phyloP scores from a whole-genome alignment of 64 coral and sea anemone genomes.

The Trachythela sp. region DNA sequence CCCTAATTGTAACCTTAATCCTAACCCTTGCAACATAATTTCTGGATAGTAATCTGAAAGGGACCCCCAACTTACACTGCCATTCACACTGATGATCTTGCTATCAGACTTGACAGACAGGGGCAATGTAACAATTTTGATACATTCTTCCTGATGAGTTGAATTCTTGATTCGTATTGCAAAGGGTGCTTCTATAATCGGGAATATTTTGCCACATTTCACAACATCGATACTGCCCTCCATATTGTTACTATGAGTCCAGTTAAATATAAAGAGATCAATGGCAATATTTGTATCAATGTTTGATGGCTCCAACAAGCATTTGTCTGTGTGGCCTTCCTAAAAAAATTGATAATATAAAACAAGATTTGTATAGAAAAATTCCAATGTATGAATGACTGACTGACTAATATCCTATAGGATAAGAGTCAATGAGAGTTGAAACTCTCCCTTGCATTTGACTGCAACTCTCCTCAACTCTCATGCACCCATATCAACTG shows the following conservation, averaged over 20 bases:
- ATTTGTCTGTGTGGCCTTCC: neutral
- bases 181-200: neutral
- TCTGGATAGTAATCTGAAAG: neutral
- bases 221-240: neutral
- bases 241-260: neutral
- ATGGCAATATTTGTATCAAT: neutral
- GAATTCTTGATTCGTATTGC: neutral
- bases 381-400: too few species aligned
- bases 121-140: slow-evolving; percentile 28
- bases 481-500: too few species aligned
- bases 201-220: neutral
- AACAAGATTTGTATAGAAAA: too few species aligned
- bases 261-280: neutral
- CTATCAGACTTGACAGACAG: neutral
- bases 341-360: neutral
- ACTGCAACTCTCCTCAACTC: too few species aligned
- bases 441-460: too few species aligned
- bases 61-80: neutral
- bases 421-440: too few species aligned
- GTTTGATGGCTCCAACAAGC: neutral
- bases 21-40: too few species aligned
- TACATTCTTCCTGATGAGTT: neutral
- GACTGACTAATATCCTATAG: too few species aligned
- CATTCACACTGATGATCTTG: slow-evolving; percentile 34
- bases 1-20: too few species aligned